Base-by-base conservation (phyloP, 1,140 invertebrate genomes). In the Drosophila littoralis region DNA sequence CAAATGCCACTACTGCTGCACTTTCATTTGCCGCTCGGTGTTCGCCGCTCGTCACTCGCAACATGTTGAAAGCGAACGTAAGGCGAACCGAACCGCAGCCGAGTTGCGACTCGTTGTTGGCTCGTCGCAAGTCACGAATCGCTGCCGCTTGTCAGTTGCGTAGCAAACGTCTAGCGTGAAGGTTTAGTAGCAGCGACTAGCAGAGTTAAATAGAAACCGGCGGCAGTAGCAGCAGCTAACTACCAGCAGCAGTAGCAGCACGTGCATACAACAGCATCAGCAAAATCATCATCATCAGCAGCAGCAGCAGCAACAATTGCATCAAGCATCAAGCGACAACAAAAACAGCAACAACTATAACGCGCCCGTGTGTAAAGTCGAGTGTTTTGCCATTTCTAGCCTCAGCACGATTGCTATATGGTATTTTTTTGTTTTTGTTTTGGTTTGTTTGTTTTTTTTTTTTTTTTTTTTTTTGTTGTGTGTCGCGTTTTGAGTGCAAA, bases 111-210 rank as follows among this genome's bases (percentile, higher is more conserved):
- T 50, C 45, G 43, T 51, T 51, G 7, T 22, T 22, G 10, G 50
- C 42, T 61, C 45, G 65, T 70, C 67, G 59, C 32, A 1, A 7
- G 17, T 40, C 33, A 38, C 66, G 66, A 51, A 69, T 58, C 54
- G 45, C 35, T 50, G 77, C 74, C 69, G 64, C 69, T 35, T 77
- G 69, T 76, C 81, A 84, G 81, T 84, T 80, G 77, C 81, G 75
- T 69, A 84, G 75, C 81, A 84, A 83, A 70, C 81, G 81, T 84
- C 77, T 84, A 77, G 75, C 74, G 81, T 80, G 81, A 76, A 79
- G 75, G 81, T 83, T 78, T 64, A 77, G 57, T 79, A 65, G 60
- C 60, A 75, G 61, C 57, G 55, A 52, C 48, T 54, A 28, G 50
- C 22, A 50, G 12, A 36, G 32, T 46, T 12, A 38, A 35, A 60